Base-by-base conservation (phyloP, 2,888 invertebrate species). In the Lissonota sp. region DNA sequence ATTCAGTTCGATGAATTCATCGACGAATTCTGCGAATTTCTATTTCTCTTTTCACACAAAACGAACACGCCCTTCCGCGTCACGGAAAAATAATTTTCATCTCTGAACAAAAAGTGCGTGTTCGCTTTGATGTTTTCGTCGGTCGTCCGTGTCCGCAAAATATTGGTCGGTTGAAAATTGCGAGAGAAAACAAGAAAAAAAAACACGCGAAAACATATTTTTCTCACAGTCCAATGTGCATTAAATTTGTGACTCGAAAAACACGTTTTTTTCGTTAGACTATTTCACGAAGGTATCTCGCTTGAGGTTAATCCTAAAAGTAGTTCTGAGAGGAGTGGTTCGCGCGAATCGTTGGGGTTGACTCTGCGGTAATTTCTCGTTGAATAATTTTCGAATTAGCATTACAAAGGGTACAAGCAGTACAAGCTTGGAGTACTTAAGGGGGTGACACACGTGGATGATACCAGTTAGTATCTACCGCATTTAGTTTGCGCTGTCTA, bases 301-400 rank as follows among this genome's bases (percentile, higher is more conserved):
- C 6, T 2, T 4, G 12, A 12, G 12, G 53, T 53, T 51, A 37
- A 7, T 51, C 46, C 53, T 8, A 26, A 3, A 26, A 12, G 49
- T 16, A 10, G n/a, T 40, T 42, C 37, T 49, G 64, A 6, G 37
- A 4, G 26, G 16, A 76, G 49, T 26, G 57, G 40, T 6, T 10
- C 51, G 42, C 37, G 42, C 37, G 26, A 46, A 69, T 16, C 49
- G 40, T 69, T 51, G 46, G 16, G 66, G 53, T 66, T 51, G 74
- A 1, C 51, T 58, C 16, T 8, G 51, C 46, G n/a, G 57, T 51
- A 10, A 42, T 67, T 42, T 60, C 26, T 53, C 49, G 66, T 82
- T 75, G 74, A 88, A 88, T 89, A 90, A 89, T 89, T 87, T 85
- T 84, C 84, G 84, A 85, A 89, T 90, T 90, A 90, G 89, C 89